phyloP scores from a whole-genome alignment of 2,888 invertebrate species.

The Apoda limacodes region DNA sequence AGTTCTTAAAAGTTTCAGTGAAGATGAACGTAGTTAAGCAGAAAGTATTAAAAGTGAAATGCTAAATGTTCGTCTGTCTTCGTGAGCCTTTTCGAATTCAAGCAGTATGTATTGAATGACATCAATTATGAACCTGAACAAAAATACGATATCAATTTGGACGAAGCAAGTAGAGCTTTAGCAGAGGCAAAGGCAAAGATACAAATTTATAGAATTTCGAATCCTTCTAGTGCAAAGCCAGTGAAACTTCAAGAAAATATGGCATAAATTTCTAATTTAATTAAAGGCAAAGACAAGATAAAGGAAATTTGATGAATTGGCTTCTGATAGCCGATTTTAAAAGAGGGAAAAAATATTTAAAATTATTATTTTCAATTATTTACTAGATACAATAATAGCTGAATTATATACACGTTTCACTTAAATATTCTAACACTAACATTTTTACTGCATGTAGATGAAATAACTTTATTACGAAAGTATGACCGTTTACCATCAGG shows the following conservation, averaged over 20 bases:
- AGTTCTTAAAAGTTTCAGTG: conserved; percentile 15
- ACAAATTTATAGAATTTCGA: conserved; percentile 23
- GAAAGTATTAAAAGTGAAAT: conserved; percentile 12
- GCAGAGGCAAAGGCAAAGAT: conserved; percentile 21
- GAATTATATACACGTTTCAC: too few species aligned
- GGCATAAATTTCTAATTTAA: conserved; percentile 14
- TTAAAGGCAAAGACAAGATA: conserved; percentile 21
- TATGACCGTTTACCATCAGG: too few species aligned
- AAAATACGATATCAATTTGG: conserved; percentile 16
- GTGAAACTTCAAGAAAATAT: conserved; percentile 22
- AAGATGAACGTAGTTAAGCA: conserved; percentile 19
- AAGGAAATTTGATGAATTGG: conserved; percentile 22
- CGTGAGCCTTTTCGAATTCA: conserved; percentile 12
- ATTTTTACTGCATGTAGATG: too few species aligned
- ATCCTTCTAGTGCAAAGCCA: conserved; percentile 21
- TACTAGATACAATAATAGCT: conserved; percentile 25
- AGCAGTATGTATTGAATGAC: conserved; percentile 14
- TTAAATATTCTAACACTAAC: too few species aligned
- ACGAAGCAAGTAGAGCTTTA: conserved; percentile 18
- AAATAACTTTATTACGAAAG: too few species aligned
- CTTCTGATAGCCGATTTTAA: conserved; percentile 18
- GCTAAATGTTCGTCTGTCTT: conserved; percentile 12
- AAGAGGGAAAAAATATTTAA: conserved; percentile 15
- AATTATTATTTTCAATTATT: conserved; percentile 22
- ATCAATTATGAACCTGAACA: conserved; percentile 17